These are phyloP conservation scores for Diacarnus erythraeanus DNA, from an alignment of 37 sponge, comb jelly and placozoan genomes.

Conservation along the genomic window DNA sequence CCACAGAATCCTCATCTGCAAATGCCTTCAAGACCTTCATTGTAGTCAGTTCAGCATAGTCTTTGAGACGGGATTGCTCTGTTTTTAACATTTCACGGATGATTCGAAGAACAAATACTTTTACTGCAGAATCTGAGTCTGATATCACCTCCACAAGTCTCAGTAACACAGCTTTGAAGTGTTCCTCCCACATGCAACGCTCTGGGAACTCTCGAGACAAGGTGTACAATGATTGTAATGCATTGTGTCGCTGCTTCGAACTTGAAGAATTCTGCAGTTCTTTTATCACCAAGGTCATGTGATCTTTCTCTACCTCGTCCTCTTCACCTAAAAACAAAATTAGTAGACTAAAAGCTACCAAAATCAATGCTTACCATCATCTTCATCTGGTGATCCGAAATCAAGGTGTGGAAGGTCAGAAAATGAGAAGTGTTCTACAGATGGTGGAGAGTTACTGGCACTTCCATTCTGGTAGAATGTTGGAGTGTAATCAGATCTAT, in stretches of 20 bases:
- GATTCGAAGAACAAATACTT: conserved; percentile 45
- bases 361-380: background rate
- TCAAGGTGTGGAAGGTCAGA: conserved; percentile 64
- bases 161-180: conserved; percentile 39
- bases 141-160: conserved; percentile 15
- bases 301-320: conserved; percentile 30
- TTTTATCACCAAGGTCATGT: conserved; percentile 37
- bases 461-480: conserved; percentile 31
- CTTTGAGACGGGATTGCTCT: conserved; percentile 29
- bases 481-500: conserved; percentile 41
- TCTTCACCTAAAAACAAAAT: background rate
- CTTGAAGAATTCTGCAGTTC: conserved; percentile 37
- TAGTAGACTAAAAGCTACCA: background rate
- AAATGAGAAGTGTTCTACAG: conserved; percentile 55
- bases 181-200: conserved; percentile 69
- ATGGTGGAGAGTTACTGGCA: background rate
- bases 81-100: conserved; percentile 67
- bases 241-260: conserved; percentile 28
- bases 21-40: conserved; percentile 57
- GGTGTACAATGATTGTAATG: conserved; percentile 53
- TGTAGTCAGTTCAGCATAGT: conserved; percentile 59
- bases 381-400: conserved; percentile 58
- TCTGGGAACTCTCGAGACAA: conserved; percentile 44
- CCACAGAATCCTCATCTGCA: conserved; percentile 44
- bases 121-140: conserved; percentile 19